A percentile compares a stretch with the other conserved stretches of the same genome.
These are phyloP conservation scores for Acanthurus lineatus DNA, from an alignment of 2,797 vertebrate genomes.

Conservation along the genomic window DNA sequence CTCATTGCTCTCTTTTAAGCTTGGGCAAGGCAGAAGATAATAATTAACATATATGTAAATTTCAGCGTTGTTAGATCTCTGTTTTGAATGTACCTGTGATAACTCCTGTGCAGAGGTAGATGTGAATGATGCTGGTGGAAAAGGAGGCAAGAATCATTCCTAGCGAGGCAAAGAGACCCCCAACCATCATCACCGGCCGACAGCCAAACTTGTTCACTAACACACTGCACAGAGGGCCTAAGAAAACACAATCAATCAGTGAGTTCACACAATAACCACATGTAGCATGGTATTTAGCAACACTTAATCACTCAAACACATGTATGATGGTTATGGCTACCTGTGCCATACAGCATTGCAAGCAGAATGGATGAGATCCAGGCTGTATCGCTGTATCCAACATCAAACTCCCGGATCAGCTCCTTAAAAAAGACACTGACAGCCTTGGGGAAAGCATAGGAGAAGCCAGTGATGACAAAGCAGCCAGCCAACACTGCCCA, in stretches of 20 bases:
- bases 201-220: constrained; percentile 95
- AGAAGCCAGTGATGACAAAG: constrained; percentile 96
- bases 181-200: constrained; percentile 95
- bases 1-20: too few relatives aligned
- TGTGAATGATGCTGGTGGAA: constrained; percentile 88
- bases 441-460: constrained; percentile 96
- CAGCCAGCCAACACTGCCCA: constrained; percentile 93
- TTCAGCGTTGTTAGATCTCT: not conserved
- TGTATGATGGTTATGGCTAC: constrained; percentile 67
- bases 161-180: constrained; percentile 91
- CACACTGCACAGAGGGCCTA: constrained; percentile 93
- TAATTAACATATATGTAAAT: too few relatives aligned
- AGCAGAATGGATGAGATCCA: constrained; percentile 97
- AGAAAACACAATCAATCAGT: not conserved
- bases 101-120: constrained; percentile 92
- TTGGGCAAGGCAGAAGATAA: too few relatives aligned
- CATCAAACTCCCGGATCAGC: constrained; percentile 90
- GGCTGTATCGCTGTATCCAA: constrained; percentile 94
- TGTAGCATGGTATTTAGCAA: not conserved
- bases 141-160: constrained; percentile 94
- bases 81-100: constrained; percentile 85
- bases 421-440: constrained; percentile 98
- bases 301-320: not conserved
- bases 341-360: constrained; percentile 96
- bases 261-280: not conserved